These are phyloP conservation scores for Ceraclea dissimilis DNA, from an alignment of 2,888 invertebrate species.

Conservation along the genomic window DNA sequence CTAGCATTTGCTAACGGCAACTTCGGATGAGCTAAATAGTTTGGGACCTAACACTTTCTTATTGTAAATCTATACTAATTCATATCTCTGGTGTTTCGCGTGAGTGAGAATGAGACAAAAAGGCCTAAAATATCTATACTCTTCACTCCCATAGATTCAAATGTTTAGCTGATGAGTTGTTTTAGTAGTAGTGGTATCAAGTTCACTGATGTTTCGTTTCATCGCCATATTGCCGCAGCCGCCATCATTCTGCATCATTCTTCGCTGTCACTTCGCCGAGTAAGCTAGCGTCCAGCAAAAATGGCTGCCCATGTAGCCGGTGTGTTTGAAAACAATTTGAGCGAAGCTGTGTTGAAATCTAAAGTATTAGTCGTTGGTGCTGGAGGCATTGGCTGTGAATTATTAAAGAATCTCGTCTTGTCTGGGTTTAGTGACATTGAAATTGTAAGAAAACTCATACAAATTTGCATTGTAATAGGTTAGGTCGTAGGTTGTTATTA, in stretches of 20 bases:
- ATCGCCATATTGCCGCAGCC: too few relatives aligned
- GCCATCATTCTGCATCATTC: not conserved
- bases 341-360: slow-evolving; percentile 57
- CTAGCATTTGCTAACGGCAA: too few relatives aligned
- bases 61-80: too few relatives aligned
- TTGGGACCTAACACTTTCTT: too few relatives aligned
- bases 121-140: too few relatives aligned
- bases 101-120: too few relatives aligned
- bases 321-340: slow-evolving; percentile 57
- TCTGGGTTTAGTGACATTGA: slow-evolving; percentile 90
- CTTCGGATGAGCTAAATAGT: too few relatives aligned
- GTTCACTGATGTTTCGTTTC: too few relatives aligned
- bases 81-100: too few relatives aligned
- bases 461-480: not conserved
- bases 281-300: slow-evolving; percentile 6
- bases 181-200: too few relatives aligned
- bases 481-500: not conserved
- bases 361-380: slow-evolving; percentile 89
- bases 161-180: too few relatives aligned
- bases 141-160: too few relatives aligned
- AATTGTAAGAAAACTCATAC: slow-evolving; percentile 62
- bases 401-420: slow-evolving; percentile 92
- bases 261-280: not conserved
- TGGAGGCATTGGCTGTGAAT: slow-evolving; percentile 98
- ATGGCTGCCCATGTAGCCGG: slow-evolving; percentile 64